Base-by-base conservation (phyloP, 2,888 invertebrate species). In the Habroteleia sp. region DNA sequence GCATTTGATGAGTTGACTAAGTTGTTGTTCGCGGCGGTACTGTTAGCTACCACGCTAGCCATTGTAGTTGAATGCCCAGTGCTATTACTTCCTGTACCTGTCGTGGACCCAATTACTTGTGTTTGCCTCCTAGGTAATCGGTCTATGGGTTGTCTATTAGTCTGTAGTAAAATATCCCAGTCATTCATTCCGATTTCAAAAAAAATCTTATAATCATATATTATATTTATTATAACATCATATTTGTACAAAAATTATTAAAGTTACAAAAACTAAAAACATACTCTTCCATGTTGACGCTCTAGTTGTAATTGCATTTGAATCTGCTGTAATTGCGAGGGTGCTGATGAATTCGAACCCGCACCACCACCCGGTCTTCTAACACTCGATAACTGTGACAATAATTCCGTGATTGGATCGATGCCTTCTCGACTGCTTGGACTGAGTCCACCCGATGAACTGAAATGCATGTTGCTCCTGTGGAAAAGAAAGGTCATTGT, bases 221-320 rank as follows among this genome's bases (percentile, higher is more conserved):
- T 20, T 20, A 20, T 20, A 20, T 20, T 20, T n/a, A n/a, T n/a
- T n/a, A n/a, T n/a, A n/a, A n/a, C n/a, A n/a, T n/a, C n/a, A n/a
- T n/a, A n/a, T n/a, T n/a, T n/a, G n/a, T n/a, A n/a, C n/a, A 20
- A 20, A 5, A 20, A 20, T 20, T 20, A 20, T 20, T 20, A 20
- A 20, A 20, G 33, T 6, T 33, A 13, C 7, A 33, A 7, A 16
- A 7, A 37, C n/a, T 37, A 35, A 80, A n/a, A n/a, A n/a, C 88
- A 71, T 85, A 90, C 89, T 84, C 91, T 93, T 82, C 95, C 96
- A 91, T 97, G 95, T 89, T 97, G 95, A 83, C 96, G 91, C 89
- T 96, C 96, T 77, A 96, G 91, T 89, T 97, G 97, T 86, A 96
- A 90, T 90, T 97, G 97, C 96, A 97, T 97, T 91, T 97, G 97